A percentile compares a stretch with the other conserved stretches of the same genome.
Conservation (phyloP, 2,113 vertebrate species). For the Cryptomyrus ogoouensis region DNA sequence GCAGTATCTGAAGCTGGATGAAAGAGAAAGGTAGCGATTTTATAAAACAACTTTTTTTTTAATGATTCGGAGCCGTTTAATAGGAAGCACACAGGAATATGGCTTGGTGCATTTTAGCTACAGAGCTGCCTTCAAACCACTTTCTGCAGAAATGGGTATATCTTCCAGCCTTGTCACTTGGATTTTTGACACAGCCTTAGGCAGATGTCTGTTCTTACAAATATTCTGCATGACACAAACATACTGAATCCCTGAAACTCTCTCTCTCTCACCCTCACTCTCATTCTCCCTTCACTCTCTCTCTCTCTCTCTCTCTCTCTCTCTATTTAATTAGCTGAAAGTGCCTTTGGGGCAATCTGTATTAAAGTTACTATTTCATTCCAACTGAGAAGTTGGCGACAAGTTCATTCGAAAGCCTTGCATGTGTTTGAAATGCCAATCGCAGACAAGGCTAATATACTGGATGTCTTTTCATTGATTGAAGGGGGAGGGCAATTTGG, state of each 20-base stretch:
- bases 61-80: not conserved
- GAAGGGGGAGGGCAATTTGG: conserved; percentile 27
- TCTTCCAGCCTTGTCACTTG: not conserved
- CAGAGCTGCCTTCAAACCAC: not conserved
- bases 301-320: conserved; percentile 41
- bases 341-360: conserved; percentile 50
- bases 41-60: not conserved
- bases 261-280: conserved; percentile 15
- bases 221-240: conserved; percentile 60
- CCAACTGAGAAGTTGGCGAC: conserved; percentile 37
- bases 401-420: conserved; percentile 29
- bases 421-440: conserved; percentile 46
- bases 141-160: not conserved
- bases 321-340: conserved; percentile 61
- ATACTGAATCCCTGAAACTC: conserved; percentile 49
- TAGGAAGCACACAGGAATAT: not conserved
- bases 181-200: not conserved
- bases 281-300: conserved; percentile 46
- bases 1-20: not conserved
- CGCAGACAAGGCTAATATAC: conserved; percentile 47
- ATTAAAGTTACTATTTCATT: conserved; percentile 38
- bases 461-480: conserved; percentile 55
- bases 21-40: not conserved
- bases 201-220: conserved; percentile 58
- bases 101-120: not conserved